Evolutionary conservation across 2,113 vertebrate species (phyloP), one percentile per base, ranked within the genome.

Genomic region (Brachyhypopomus occidentalis): DNA sequence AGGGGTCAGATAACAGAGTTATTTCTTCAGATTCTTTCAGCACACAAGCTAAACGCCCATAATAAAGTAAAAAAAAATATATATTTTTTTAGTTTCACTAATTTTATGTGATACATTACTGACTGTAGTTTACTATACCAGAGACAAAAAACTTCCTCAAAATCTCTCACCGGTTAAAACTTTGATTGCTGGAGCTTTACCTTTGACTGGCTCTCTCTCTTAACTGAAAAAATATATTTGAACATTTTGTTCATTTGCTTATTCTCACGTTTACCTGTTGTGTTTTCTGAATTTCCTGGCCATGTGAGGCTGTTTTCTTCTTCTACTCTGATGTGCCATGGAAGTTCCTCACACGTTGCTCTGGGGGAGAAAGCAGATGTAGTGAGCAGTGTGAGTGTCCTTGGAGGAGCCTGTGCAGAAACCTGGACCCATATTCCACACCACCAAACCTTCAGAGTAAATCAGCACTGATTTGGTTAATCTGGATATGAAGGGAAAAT

Each of bases 351-450:
- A 14, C 45, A 14, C 45, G 20, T 67, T 36, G 8, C 6, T 67
- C 27, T 36, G 20, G 30, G 7, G 30, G n/a, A 67, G 17, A 67
- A 67, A 17, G 20, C 66, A 60, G 2, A 48, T 30, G 20, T 22
- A 34, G 20, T 64, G 72, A 58, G 0, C 19, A 55, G 30, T 70
- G 3, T 59, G 73, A 78, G 79, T 82, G 84, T 85, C 88, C 86
- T 89, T 84, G 56, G 70, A 87, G 85, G 87, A 89, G 84, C 87
- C 86, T 75, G 75, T 85, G 83, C 79, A 83, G 77, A 83, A 79
- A 48, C 80, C 59, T 67, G 23, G 41, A 38, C 38, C 25, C 59
- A 67, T 36, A 20, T 67, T n/a, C 17, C 22, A 23, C 3, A 22
- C 36, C 7, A 22, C 9, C 34, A 70, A 70, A 9, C 66, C 41